phyloP scores from a whole-genome alignment of 1,140 invertebrate species.

The Macrocentrus cingulum region DNA sequence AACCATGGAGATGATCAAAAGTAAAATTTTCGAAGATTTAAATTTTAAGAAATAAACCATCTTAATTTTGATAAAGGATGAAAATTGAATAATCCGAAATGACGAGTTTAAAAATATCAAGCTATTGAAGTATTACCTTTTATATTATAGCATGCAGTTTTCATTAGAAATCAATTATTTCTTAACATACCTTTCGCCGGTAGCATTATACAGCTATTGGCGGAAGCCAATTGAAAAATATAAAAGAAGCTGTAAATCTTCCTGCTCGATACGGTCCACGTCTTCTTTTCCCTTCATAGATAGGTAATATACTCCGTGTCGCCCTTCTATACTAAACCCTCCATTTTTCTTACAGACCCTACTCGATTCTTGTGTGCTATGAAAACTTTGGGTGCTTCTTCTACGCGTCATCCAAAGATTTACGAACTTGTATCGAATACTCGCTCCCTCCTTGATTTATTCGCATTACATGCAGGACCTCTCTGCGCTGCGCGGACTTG shows the following conservation, averaged over 20 bases:
- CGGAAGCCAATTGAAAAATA: constrained; percentile 18
- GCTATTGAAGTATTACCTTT: too few species aligned
- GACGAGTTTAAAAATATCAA: too few species aligned
- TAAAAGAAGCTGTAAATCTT: constrained; percentile 26
- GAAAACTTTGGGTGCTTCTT: constrained; percentile 15
- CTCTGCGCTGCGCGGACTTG: constrained; percentile 11
- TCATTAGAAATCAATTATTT: too few species aligned
- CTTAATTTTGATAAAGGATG: too few species aligned
- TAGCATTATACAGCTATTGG: constrained; percentile 8
- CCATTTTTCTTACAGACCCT: constrained; percentile 2
- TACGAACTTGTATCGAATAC: constrained; percentile 27
- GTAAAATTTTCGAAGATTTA: too few species aligned
- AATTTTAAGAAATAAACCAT: too few species aligned
- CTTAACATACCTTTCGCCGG: too few species aligned
- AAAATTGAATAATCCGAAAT: too few species aligned
- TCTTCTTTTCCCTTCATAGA: constrained; percentile 14
- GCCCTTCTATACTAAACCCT: constrained; percentile 18
- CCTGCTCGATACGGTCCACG: constrained; percentile 17
- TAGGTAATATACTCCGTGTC: not conserved
- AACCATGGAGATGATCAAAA: too few species aligned
- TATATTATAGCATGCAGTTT: too few species aligned
- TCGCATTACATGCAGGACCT: not conserved
- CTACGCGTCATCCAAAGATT: constrained; percentile 29
- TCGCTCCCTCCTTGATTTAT: constrained; percentile 15
- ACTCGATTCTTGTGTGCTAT: not conserved